phyloP scores from a whole-genome alignment of 2,113 vertebrate species.

The Monarcha castaneiventris region DNA sequence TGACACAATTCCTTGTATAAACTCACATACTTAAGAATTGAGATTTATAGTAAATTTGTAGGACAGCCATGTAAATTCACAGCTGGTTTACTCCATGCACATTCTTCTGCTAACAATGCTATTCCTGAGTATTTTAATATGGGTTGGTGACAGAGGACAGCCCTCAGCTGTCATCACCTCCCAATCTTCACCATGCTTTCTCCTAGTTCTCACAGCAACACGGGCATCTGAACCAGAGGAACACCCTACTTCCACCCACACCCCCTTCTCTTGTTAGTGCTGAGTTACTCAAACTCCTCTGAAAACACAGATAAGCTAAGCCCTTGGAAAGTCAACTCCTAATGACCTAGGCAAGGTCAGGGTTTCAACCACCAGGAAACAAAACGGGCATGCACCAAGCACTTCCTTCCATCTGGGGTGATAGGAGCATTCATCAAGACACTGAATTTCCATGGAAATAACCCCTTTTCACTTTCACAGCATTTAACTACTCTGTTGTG shows the following conservation, averaged over 20 bases:
- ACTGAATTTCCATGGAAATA: neutral
- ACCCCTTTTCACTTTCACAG: neutral
- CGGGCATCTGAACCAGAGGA: rapidly evolving
- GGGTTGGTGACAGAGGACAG: neutral
- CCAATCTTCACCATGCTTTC: neutral
- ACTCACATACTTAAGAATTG: neutral
- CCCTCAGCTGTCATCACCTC: neutral
- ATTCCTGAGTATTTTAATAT: neutral
- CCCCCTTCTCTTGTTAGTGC: neutral
- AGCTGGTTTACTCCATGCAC: neutral
- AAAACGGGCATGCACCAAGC: neutral
- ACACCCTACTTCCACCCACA: neutral
- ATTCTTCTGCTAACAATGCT: neutral
- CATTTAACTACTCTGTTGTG: neutral
- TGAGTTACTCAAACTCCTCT: neutral
- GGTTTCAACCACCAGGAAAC: neutral
- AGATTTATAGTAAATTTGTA: neutral
- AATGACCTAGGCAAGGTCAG: neutral
- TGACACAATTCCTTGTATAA: neutral
- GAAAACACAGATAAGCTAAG: neutral
- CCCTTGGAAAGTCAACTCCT: neutral
- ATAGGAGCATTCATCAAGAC: neutral
- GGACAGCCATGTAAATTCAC: neutral
- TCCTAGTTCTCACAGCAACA: neutral
- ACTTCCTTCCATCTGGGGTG: neutral